phyloP scores from a whole-genome alignment of 2,797 vertebrate species.

The Selene dorsalis region DNA sequence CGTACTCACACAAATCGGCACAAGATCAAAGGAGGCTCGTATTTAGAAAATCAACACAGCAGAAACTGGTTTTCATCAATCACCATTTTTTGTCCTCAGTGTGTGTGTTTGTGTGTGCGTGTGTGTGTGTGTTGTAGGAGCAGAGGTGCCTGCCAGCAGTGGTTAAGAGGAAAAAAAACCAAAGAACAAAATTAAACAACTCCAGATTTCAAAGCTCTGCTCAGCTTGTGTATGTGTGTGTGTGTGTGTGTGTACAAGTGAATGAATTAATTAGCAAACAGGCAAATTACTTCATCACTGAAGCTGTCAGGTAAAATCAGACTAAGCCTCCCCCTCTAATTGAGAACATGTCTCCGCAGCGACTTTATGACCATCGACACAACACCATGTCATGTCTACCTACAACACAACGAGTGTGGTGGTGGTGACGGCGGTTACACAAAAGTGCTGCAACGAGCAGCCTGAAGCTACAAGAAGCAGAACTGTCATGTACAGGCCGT shows the following conservation, averaged over 20 bases:
- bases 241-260: constrained; percentile 9
- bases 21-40: constrained; percentile 50
- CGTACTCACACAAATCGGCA: constrained; percentile 28
- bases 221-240: constrained; percentile 17
- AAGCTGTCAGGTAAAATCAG: constrained; percentile 43
- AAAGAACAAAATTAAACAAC: constrained; percentile 64
- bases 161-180: constrained; percentile 47
- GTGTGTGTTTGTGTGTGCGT: background rate
- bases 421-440: background rate
- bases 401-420: background rate
- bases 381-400: background rate
- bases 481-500: background rate
- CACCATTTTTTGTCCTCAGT: constrained; percentile 32
- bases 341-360: background rate
- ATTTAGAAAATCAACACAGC: constrained; percentile 56
- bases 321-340: constrained; percentile 33
- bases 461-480: background rate
- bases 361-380: background rate
- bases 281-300: constrained; percentile 51
- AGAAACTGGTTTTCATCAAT: constrained; percentile 57
- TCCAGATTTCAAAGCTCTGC: constrained; percentile 72
- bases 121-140: constrained; percentile 52
- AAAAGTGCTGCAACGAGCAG: constrained; percentile 1
- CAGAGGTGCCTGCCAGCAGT: constrained; percentile 49
- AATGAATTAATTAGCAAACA: constrained; percentile 30